Evolutionary conservation across 2,113 vertebrate species (phyloP).

Genomic region (Eublepharis macularius): DNA sequence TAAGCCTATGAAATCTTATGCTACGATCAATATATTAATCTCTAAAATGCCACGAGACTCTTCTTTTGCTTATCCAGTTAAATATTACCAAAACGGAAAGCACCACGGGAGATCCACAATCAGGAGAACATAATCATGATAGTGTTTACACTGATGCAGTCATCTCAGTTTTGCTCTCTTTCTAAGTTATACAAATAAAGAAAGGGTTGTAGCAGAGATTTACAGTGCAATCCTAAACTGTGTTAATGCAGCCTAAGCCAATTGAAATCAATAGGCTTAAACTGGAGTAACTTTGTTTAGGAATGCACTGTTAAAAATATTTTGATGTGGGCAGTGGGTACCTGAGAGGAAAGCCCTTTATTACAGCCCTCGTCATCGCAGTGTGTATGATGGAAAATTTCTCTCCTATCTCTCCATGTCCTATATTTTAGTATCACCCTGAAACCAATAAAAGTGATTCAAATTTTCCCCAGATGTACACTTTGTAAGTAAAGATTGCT

Average conservation of each 20-base stretch:
- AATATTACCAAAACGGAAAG: background rate
- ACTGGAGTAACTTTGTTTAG: no score
- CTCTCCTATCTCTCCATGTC: background rate
- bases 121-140: background rate
- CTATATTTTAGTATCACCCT: background rate
- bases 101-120: no score
- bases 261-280: no score
- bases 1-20: no score
- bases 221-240: no score
- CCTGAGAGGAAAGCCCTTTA: background rate
- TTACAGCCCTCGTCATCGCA: background rate
- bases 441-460: background rate
- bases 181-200: background rate
- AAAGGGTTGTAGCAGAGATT: background rate
- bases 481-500: slow-evolving; percentile 1
- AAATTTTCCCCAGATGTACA: background rate
- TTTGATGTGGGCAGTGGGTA: background rate
- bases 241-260: no score
- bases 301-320: no score
- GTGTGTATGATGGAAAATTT: background rate
- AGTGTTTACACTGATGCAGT: background rate
- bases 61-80: no score
- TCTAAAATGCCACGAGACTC: no score
- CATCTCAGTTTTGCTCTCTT: background rate
- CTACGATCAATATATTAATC: no score